These are phyloP conservation scores for Sebastes oblongus DNA, from an alignment of 2,797 vertebrate species.

Conservation along the genomic window DNA sequence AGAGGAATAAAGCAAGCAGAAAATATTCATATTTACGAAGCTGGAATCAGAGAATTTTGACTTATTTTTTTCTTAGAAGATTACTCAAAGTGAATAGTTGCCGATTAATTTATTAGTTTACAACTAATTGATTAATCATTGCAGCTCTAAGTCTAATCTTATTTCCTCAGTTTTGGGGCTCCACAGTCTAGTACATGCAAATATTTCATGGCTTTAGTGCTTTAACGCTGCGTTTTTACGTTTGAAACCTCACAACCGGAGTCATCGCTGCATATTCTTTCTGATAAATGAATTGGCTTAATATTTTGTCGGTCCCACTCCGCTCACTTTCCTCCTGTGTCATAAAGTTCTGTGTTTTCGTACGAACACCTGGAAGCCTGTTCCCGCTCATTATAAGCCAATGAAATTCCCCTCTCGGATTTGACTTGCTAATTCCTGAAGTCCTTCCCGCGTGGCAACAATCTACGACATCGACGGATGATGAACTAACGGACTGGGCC, in stretches of 20 bases:
- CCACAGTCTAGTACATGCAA: neutral
- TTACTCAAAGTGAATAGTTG: too few species aligned
- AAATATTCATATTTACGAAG: too few species aligned
- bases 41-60: too few species aligned
- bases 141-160: neutral
- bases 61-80: too few species aligned
- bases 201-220: neutral
- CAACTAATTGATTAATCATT: too few species aligned
- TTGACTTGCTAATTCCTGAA: constrained; percentile 70
- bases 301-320: neutral
- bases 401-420: constrained; percentile 18
- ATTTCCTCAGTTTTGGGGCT: neutral
- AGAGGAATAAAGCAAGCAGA: too few species aligned
- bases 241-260: neutral
- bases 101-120: too few species aligned
- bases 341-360: constrained; percentile 8
- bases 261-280: neutral
- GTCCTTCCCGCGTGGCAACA: constrained; percentile 34
- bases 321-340: neutral
- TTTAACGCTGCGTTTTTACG: neutral
- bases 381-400: constrained; percentile 40
- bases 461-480: constrained; percentile 49
- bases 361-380: constrained; percentile 31
- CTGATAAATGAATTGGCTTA: neutral
- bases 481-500: constrained; percentile 65